These are phyloP conservation scores for Oceanodroma leucorhoa DNA, from an alignment of 2,797 vertebrate species.

Conservation along the genomic window DNA sequence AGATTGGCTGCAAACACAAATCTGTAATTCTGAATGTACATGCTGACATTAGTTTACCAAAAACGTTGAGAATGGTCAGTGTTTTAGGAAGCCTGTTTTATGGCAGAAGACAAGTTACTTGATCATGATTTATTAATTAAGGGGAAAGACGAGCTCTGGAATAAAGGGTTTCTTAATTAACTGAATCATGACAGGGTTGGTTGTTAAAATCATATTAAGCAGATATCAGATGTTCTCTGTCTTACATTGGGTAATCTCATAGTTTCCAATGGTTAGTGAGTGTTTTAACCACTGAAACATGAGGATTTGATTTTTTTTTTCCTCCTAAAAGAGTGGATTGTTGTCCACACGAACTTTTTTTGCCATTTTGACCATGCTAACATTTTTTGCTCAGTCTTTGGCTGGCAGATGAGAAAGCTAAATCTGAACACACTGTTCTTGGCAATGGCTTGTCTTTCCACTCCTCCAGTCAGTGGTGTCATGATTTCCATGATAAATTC, in stretches of 20 bases:
- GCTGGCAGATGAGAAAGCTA: conserved; percentile 55
- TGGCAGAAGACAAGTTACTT: not conserved
- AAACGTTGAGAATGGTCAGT: too few relatives aligned
- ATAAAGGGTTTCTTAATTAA: not conserved
- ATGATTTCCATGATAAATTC: conserved; percentile 16
- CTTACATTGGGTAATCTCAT: conserved; percentile 46
- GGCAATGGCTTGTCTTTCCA: conserved; percentile 26
- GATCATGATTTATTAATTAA: not conserved
- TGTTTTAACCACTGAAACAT: conserved; percentile 47
- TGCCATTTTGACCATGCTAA: conserved; percentile 56
- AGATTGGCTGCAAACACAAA: not conserved
- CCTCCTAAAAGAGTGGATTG: conserved; percentile 4
- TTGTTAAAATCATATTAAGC: not conserved
- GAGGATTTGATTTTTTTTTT: conserved; percentile 34
- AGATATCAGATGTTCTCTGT: not conserved
- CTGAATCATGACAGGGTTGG: not conserved
- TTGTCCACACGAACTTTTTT: conserved; percentile 28
- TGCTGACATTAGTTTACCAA: not conserved
- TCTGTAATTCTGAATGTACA: accelerated
- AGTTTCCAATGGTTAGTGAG: conserved; percentile 45
- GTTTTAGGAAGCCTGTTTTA: not conserved
- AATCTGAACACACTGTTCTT: conserved; percentile 59
- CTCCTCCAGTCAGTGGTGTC: conserved; percentile 12
- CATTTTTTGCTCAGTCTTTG: conserved; percentile 46
- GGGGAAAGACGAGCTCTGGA: not conserved